phyloP scores from a whole-genome alignment of 53 echinoderm and acorn worm species.

The Patiria pectinifera region DNA sequence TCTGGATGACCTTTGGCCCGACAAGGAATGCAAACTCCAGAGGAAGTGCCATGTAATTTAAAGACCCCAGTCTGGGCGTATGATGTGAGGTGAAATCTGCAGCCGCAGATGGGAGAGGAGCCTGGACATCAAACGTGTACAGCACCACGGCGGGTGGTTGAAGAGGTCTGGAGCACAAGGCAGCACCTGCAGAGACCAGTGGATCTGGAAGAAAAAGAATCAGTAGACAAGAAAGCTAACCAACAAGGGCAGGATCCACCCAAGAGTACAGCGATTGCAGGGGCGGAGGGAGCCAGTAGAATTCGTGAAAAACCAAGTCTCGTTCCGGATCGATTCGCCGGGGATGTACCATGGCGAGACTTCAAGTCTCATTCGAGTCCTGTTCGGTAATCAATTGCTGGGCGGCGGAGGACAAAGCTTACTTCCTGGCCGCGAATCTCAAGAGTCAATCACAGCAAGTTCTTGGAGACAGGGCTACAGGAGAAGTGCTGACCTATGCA shows the following conservation, averaged over 20 bases:
- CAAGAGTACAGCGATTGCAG: neutral
- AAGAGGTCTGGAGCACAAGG: neutral
- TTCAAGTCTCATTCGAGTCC: neutral
- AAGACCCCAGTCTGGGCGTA: neutral
- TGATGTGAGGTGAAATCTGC: neutral
- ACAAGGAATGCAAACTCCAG: too few relatives aligned
- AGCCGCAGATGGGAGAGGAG: neutral
- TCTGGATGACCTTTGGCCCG: too few relatives aligned
- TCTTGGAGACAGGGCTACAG: neutral
- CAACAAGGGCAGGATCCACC: fast-evolving
- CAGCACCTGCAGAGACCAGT: neutral
- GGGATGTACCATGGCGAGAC: neutral
- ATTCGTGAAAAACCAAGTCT: neutral
- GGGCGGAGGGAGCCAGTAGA: neutral
- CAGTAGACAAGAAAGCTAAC: neutral
- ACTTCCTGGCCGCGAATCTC: neutral
- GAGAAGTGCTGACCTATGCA: neutral
- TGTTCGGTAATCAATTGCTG: neutral
- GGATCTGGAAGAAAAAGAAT: neutral
- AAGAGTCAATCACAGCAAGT: neutral
- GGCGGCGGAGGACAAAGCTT: too few relatives aligned
- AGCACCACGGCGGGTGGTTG: neutral
- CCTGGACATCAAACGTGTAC: neutral
- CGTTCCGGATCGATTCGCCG: neutral
- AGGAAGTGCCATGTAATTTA: too few relatives aligned